Percentiles rank a stretch among this genome's conserved stretches.
These are phyloP conservation scores for Tragelaphus buxtoni DNA, from an alignment of 2,113 vertebrate species.

Conservation along the genomic window DNA sequence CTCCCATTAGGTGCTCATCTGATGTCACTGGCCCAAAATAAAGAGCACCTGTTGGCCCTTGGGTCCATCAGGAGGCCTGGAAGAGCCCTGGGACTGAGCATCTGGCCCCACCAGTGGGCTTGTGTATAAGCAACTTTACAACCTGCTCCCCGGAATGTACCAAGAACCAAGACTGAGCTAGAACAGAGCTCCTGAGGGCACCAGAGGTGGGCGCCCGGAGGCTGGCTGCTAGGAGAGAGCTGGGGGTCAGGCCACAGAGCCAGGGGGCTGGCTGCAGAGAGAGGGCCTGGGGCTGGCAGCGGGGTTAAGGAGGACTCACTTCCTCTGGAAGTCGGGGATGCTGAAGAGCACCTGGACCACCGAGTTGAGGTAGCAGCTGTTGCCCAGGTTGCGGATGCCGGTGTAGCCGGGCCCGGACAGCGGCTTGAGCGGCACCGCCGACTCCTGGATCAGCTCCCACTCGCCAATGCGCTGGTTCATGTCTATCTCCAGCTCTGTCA, in stretches of 20 bases:
- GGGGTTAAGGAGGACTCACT: slow-evolving; percentile 84
- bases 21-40: slow-evolving; percentile 30
- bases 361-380: slow-evolving; percentile 99
- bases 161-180: background rate
- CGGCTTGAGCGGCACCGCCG: slow-evolving; percentile 91
- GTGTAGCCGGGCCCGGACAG: slow-evolving; percentile 94
- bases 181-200: background rate
- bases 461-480: slow-evolving; percentile 98
- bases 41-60: background rate
- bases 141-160: background rate
- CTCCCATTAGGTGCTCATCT: background rate
- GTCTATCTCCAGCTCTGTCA: slow-evolving; percentile 99
- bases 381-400: slow-evolving; percentile 97
- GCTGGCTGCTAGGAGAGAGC: background rate
- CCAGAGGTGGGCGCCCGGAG: background rate
- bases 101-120: background rate
- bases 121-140: background rate
- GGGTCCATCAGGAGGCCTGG: background rate
- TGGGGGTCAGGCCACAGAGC: background rate
- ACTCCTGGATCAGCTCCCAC: slow-evolving; percentile 99
- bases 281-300: background rate
- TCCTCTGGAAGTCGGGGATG: slow-evolving; percentile 97
- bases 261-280: background rate
- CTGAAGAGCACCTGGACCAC: slow-evolving; percentile 99
- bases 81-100: background rate